A percentile compares a stretch with the other conserved stretches of the same genome.
Evolutionary conservation across 2,113 vertebrate genomes (phyloP).

Genomic region (Neolamprologus toae): DNA sequence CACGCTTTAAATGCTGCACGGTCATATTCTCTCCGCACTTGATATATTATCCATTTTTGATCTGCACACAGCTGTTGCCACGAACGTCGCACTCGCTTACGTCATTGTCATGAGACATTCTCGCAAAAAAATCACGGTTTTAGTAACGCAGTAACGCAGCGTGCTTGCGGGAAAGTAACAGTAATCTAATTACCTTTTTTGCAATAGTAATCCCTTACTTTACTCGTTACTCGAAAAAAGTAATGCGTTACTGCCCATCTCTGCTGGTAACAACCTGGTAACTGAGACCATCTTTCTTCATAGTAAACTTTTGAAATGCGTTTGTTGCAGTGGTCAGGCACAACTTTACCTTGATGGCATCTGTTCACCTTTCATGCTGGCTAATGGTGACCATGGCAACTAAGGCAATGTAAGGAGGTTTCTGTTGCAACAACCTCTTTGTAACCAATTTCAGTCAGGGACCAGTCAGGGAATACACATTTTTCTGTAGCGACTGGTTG

Average conservation of each 20-base stretch:
- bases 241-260: background rate
- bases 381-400: too few species aligned
- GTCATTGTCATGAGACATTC: background rate
- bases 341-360: background rate
- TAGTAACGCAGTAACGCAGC: background rate
- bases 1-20: background rate
- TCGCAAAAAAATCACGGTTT: background rate
- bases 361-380: background rate
- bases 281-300: background rate
- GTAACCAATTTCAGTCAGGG: background rate
- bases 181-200: background rate
- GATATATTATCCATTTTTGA: background rate
- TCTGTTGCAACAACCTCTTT: background rate
- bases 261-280: background rate
- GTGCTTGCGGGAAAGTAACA: background rate
- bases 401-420: background rate
- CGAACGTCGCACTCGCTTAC: accelerated
- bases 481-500: background rate
- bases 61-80: background rate
- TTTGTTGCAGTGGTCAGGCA: background rate
- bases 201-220: background rate
- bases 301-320: background rate
- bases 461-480: background rate
- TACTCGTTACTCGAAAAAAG: background rate
- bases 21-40: background rate